Conservation (phyloP, 1,140 invertebrate species). For the Cotesia glomerata region DNA sequence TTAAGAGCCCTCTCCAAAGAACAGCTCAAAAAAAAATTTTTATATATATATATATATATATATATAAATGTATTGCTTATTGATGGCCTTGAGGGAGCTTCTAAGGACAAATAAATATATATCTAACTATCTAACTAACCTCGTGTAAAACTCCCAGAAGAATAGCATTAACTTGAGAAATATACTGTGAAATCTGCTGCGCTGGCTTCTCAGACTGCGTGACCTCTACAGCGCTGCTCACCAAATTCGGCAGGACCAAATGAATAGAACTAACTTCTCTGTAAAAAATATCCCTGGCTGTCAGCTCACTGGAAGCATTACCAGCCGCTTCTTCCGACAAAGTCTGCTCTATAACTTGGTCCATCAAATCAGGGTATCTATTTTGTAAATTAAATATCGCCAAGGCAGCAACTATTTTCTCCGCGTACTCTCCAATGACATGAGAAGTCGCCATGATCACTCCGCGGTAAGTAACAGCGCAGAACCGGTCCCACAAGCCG, state of each 20-base stretch:
- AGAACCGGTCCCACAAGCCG: slow-evolving; percentile 74
- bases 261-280: slow-evolving; percentile 70
- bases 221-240: slow-evolving; percentile 62
- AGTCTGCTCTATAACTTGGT: slow-evolving; percentile 67
- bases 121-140: too few relatives aligned
- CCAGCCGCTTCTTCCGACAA: slow-evolving; percentile 51
- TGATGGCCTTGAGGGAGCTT: too few relatives aligned
- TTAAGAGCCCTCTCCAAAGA: too few relatives aligned
- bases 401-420: slow-evolving; percentile 78
- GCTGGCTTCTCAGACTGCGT: slow-evolving; percentile 65
- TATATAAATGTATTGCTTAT: too few relatives aligned
- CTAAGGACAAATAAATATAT: too few relatives aligned
- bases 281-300: slow-evolving; percentile 75
- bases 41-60: too few relatives aligned
- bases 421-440: slow-evolving; percentile 73
- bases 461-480: slow-evolving; percentile 66
- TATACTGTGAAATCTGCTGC: slow-evolving; percentile 63
- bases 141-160: slow-evolving; percentile 66
- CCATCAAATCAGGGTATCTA: slow-evolving; percentile 66
- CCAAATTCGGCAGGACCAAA: slow-evolving; percentile 64
- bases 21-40: too few relatives aligned
- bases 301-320: slow-evolving; percentile 64
- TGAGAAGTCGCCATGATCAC: slow-evolving; percentile 70
- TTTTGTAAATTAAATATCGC: slow-evolving; percentile 72
- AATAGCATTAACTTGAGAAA: slow-evolving; percentile 67